Evolutionary conservation across 1,140 invertebrate species (phyloP).

Genomic region (Phortica variegata): DNA sequence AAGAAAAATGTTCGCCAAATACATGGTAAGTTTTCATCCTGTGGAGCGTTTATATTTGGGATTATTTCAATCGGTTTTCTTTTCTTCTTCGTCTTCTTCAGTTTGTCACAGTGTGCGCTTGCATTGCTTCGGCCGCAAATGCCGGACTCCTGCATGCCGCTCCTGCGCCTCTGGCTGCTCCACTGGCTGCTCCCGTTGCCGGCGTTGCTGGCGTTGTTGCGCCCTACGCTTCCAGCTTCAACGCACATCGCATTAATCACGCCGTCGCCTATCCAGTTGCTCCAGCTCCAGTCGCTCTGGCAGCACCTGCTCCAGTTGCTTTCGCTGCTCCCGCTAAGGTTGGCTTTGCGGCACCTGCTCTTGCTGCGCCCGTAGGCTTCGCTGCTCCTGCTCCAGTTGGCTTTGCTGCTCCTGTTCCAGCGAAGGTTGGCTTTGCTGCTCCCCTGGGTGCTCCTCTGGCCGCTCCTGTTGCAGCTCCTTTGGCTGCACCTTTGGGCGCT

Average conservation of each 20-base stretch:
- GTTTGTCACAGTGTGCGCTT: constrained; percentile 42
- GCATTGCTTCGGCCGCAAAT: constrained; percentile 34
- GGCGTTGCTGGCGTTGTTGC: constrained; percentile 44
- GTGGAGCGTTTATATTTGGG: neutral
- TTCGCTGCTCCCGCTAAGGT: constrained; percentile 9
- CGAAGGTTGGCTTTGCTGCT: constrained; percentile 8
- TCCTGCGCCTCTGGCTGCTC: constrained; percentile 27
- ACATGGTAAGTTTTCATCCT: constrained; percentile 37
- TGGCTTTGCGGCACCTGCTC: constrained; percentile 18
- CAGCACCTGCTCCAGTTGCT: constrained; percentile 31
- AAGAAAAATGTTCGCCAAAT: constrained; percentile 43
- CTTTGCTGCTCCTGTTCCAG: constrained; percentile 1
- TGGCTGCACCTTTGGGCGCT: no score
- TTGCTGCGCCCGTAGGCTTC: constrained; percentile 37
- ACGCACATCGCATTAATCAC: constrained; percentile 63
- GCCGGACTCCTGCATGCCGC: constrained; percentile 34
- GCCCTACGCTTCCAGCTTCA: constrained; percentile 63
- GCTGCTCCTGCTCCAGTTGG: constrained; percentile 24
- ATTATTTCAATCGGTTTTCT: neutral
- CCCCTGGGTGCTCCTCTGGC: constrained; percentile 40
- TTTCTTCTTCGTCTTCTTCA: constrained; percentile 6
- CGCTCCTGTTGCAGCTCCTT: constrained; percentile 18
- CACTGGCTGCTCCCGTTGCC: constrained; percentile 43
- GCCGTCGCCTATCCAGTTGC: constrained; percentile 60
- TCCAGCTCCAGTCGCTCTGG: constrained; percentile 34